Evolutionary conservation across 1,140 invertebrate species (phyloP).

Genomic region (Radopholus similis): DNA sequence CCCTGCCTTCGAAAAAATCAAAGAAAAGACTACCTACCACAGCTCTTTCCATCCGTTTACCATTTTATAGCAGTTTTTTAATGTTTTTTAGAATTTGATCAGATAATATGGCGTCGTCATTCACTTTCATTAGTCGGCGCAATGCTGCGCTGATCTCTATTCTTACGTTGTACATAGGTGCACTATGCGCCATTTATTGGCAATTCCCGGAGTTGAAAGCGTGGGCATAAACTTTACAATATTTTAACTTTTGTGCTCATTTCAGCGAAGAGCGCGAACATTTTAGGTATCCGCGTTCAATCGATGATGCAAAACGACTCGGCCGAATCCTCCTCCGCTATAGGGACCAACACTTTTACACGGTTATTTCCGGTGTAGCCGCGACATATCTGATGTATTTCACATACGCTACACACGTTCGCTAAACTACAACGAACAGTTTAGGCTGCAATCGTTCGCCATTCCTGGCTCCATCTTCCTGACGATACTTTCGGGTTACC

Average conservation of each 20-base stretch:
- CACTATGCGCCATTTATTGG: constrained; percentile 21
- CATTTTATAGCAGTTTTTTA: background rate
- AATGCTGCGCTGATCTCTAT: constrained; percentile 20
- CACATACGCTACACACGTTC: background rate
- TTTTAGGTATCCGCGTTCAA: constrained; percentile 83
- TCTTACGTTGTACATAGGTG: background rate
- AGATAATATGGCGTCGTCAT: background rate
- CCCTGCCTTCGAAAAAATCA: background rate
- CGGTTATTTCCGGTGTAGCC: constrained; percentile 83
- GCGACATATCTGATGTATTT: constrained; percentile 90
- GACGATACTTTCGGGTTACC: constrained; percentile 91
- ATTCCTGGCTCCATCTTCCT: constrained; percentile 97
- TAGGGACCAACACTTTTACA: constrained; percentile 86
- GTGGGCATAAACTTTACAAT: constrained; percentile 18
- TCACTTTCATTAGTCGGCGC: no score
- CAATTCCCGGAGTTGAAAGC: constrained; percentile 37
- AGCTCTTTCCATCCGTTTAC: background rate
- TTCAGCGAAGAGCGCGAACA: constrained; percentile 77
- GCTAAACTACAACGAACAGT: constrained; percentile 9
- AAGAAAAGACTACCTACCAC: background rate
- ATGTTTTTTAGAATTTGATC: background rate
- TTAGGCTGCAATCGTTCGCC: constrained; percentile 86
- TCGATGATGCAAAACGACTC: constrained; percentile 91
- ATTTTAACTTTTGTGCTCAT: no score
- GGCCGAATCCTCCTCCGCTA: constrained; percentile 84